These are phyloP conservation scores for Parnassius orleans DNA, from an alignment of 2,888 invertebrate genomes.

Conservation along the genomic window DNA sequence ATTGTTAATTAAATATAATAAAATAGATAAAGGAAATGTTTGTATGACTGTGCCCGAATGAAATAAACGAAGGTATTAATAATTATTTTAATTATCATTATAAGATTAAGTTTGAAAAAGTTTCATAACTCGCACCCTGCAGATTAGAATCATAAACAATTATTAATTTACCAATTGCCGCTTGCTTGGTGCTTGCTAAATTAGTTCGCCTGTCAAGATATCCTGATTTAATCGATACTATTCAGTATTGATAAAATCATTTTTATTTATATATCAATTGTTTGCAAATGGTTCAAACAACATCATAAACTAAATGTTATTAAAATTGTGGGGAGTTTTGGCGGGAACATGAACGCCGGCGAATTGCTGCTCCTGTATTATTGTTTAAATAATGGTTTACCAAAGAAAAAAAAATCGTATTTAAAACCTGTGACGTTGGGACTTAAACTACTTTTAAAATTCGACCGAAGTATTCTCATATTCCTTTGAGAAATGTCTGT, in stretches of 20 bases:
- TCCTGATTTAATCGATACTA: slow-evolving; percentile 41
- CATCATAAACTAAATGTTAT: no score
- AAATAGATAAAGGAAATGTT: slow-evolving; percentile 1
- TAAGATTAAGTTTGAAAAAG: not conserved
- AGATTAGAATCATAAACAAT: slow-evolving; percentile 5
- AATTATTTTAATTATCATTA: slow-evolving; percentile 6
- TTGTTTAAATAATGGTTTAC: no score
- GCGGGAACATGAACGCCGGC: no score
- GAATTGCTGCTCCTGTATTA: no score
- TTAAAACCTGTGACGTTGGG: no score
- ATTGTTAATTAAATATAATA: slow-evolving; percentile 5
- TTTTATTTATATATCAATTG: slow-evolving; percentile 32
- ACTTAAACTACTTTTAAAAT: no score
- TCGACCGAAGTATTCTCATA: no score
- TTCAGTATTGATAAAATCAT: slow-evolving; percentile 76
- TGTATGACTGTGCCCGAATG: not conserved
- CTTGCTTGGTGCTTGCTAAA: slow-evolving; percentile 27
- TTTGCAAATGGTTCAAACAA: slow-evolving; percentile 31
- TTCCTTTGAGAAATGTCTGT: no score
- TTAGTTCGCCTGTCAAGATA: slow-evolving; percentile 28
- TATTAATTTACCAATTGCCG: slow-evolving; percentile 14
- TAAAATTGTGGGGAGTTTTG: no score
- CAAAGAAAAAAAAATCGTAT: no score
- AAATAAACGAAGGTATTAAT: slow-evolving; percentile 1
- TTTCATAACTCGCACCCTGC: slow-evolving; percentile 3